These are phyloP conservation scores for Hydrozoanthus gracilis DNA, from an alignment of 92 coral and sea anemone genomes.

Conservation along the genomic window DNA sequence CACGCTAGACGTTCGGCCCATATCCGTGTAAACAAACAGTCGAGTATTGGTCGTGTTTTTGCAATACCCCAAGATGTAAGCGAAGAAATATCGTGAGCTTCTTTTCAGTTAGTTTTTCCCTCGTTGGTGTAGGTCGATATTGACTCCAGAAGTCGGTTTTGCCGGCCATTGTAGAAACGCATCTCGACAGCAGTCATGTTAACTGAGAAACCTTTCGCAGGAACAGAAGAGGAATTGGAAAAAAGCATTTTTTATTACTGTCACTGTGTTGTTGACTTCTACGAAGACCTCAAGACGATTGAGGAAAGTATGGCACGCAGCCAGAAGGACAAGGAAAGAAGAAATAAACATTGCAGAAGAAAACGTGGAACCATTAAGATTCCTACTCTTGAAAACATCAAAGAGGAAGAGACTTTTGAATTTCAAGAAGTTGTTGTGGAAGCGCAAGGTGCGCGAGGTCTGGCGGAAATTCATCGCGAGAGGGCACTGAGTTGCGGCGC, in stretches of 20 bases:
- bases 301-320: constrained; percentile 44
- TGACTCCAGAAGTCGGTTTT: not conserved
- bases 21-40: constrained; percentile 26
- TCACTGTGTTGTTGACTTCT: constrained; percentile 12
- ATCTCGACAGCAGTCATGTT: not conserved
- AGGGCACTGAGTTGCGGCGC: constrained; percentile 37
- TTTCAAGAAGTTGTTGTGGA: not conserved
- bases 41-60: constrained; percentile 10
- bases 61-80: not conserved
- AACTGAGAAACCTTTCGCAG: not conserved
- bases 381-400: constrained; percentile 34
- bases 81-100: not conserved
- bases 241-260: constrained; percentile 21
- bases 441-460: constrained; percentile 11
- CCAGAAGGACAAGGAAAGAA: constrained; percentile 15
- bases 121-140: not conserved
- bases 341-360: constrained; percentile 38
- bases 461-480: constrained; percentile 38
- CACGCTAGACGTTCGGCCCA: not conserved
- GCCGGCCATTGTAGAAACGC: not conserved
- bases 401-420: constrained; percentile 25
- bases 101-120: not conserved
- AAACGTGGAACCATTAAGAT: constrained; percentile 16
- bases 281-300: constrained; percentile 45
- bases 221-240: not conserved